Percentiles rank a stretch among this genome's conserved stretches.
Conservation (phyloP, 2,113 vertebrate genomes). For the Ancistrus triradiatus region DNA sequence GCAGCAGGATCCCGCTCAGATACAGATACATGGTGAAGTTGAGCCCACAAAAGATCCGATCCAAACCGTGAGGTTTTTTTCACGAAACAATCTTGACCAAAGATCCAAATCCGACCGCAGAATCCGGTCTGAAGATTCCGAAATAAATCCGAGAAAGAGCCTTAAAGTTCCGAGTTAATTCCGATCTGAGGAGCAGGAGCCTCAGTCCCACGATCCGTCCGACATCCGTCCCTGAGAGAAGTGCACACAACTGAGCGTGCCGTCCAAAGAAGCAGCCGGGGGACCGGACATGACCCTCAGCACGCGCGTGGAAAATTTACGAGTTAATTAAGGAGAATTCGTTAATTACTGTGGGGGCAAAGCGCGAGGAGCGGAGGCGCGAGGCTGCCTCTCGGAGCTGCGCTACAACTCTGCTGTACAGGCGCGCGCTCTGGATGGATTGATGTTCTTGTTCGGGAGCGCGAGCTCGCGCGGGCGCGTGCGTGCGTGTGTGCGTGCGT, state of each 20-base stretch:
- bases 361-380: neutral
- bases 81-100: too few species aligned
- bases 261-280: too few species aligned
- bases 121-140: neutral
- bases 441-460: neutral
- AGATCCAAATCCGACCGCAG: neutral
- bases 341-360: neutral
- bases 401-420: constrained; percentile 4
- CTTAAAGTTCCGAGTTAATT: neutral
- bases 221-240: neutral
- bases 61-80: too few species aligned
- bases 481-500: neutral
- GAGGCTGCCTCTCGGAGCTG: neutral
- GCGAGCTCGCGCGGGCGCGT: neutral
- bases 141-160: too few species aligned
- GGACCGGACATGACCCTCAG: neutral
- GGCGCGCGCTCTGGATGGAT: neutral
- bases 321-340: too few species aligned
- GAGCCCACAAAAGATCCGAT: neutral
- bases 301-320: too few species aligned
- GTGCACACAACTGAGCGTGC: too few species aligned
- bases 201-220: neutral
- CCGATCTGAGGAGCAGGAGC: neutral
- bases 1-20: constrained; percentile 46
- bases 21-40: constrained; percentile 41